Evolutionary conservation across 2,797 vertebrate genomes (phyloP), one percentile per base, ranked within the genome.

Genomic region (Galagoides demidoff): DNA sequence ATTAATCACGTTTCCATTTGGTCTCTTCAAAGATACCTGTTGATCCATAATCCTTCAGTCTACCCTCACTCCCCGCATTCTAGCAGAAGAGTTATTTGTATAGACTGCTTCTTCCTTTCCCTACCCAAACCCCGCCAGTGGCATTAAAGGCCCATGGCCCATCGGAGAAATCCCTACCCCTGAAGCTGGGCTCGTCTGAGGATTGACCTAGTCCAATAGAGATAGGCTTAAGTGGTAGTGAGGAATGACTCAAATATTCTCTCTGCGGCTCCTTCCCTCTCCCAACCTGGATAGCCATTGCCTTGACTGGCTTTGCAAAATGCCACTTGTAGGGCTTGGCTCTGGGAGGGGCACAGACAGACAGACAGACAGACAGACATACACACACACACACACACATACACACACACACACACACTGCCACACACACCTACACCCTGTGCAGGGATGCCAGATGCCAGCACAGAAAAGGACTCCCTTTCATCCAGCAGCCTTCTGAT

Each of bases 401-500:
- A 39, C 39, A 49, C 45, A 45, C 43, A 25, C 16, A 63, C 43
- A 37, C 6, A 16, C 52, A 39, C 39, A 39, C 39, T 37, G 76
- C 61, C 59, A 77, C 88, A 94, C 70, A 59, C 93, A 94, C 85
- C 64, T 52, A 90, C 85, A 97, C 88, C 59, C 73, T 31, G 49
- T 20, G 43, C 64, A 57, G 37, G 63, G 43, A 64, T 71, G 49
- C 85, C 66, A 74, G 71, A 92, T 49, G 91, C 10, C 34, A 64
- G 91, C 12, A 77, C 19, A 63, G 96, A 97, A 92, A 87, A 82
- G 88, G 76, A 20, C 55, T 66, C 70, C 87, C 91, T 96, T 95
- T 97, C 90, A 81, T 91, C 92, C 74, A 19, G 76, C 82, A 87
- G 95, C 45, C 74, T 95, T 85, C 92, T 79, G 89, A 96, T 93